These are phyloP conservation scores for Cololabis saira DNA, from an alignment of 2,113 vertebrate species.

Conservation along the genomic window DNA sequence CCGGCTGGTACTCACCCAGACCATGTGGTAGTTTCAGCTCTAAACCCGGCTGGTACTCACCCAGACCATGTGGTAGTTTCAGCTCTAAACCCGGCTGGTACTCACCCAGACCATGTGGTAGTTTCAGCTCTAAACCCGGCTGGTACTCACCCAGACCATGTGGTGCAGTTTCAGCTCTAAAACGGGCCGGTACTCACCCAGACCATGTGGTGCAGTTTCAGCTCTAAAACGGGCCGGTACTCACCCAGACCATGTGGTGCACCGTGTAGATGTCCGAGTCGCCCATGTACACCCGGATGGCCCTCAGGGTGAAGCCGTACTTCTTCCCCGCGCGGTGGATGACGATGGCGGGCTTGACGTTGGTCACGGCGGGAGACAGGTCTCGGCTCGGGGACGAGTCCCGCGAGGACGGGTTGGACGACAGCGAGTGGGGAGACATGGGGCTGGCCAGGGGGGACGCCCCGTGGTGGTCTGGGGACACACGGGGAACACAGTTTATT, in stretches of 20 bases:
- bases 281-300: conserved; percentile 98
- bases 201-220: no score
- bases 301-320: conserved; percentile 96
- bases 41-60: no score
- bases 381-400: conserved; percentile 97
- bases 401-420: conserved; percentile 96
- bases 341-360: conserved; percentile 87
- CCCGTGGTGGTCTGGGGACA: conserved; percentile 89
- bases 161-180: no score
- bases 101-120: conserved; percentile 97
- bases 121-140: no score
- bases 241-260: conserved; percentile 99
- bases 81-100: no score
- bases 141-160: no score
- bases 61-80: not conserved
- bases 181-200: no score
- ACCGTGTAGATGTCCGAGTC: conserved; percentile 96
- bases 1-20: no score
- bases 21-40: no score
- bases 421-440: conserved; percentile 97
- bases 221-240: no score
- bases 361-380: conserved; percentile 88
- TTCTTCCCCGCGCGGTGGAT: conserved; percentile 96
- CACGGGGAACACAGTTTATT: no score
- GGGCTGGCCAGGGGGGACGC: conserved; percentile 96